Evolutionary conservation across 2,797 vertebrate species (phyloP).

Genomic region (Clarias laeviceps): DNA sequence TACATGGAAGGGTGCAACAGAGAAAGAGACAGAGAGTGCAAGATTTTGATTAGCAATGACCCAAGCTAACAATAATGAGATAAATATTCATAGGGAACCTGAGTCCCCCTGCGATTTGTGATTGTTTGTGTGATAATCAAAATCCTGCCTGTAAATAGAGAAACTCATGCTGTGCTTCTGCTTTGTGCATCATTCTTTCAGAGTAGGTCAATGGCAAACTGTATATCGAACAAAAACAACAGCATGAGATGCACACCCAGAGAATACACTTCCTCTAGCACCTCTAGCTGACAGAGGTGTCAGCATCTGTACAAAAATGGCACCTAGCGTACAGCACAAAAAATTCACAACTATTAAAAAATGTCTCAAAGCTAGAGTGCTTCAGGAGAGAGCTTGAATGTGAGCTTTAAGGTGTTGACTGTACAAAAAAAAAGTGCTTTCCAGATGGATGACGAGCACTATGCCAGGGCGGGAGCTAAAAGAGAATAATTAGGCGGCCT

Average conservation of each 20-base stretch:
- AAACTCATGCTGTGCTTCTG: slow-evolving; percentile 17
- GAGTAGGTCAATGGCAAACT: slow-evolving; percentile 31
- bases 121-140: slow-evolving; percentile 50
- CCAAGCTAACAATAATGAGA: slow-evolving; percentile 56
- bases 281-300: background rate
- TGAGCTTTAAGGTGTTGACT: slow-evolving; percentile 8
- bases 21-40: slow-evolving; percentile 26
- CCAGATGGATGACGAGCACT: slow-evolving; percentile 1
- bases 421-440: background rate
- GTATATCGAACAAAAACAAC: slow-evolving; percentile 22
- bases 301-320: background rate
- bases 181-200: slow-evolving; percentile 22
- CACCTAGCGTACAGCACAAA: background rate
- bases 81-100: slow-evolving; percentile 48
- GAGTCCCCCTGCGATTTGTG: slow-evolving; percentile 17
- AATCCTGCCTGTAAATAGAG: slow-evolving; percentile 32
- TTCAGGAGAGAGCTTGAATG: background rate
- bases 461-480: background rate
- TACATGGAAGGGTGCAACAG: background rate
- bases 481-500: slow-evolving; percentile 43
- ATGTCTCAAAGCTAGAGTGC: background rate
- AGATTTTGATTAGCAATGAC: slow-evolving; percentile 56
- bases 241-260: background rate
- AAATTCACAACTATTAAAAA: background rate
- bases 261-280: background rate